Evolutionary conservation across 2,113 vertebrate species (phyloP).

Genomic region (Opisthocomus hoazin): DNA sequence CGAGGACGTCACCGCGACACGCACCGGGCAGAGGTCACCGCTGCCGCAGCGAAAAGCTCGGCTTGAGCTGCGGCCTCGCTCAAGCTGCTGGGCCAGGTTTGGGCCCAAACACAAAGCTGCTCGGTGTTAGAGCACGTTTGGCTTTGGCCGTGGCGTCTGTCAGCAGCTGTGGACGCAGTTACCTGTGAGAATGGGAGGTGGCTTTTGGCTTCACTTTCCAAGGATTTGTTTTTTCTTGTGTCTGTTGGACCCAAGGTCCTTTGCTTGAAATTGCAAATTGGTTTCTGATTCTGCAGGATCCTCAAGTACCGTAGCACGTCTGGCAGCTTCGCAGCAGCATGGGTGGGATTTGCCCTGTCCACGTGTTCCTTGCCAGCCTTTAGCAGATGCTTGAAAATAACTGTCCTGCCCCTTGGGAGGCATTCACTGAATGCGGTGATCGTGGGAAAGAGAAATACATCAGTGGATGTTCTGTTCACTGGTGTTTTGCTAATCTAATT

Average conservation of each 20-base stretch:
- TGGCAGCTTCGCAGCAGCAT: not conserved
- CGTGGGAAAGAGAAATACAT: not conserved
- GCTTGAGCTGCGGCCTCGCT: not conserved
- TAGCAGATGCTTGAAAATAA: not conserved
- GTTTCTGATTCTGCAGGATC: not conserved
- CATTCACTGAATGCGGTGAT: not conserved
- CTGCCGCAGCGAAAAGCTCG: not conserved
- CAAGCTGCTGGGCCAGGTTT: not conserved
- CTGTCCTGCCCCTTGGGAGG: not conserved
- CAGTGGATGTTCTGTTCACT: not conserved
- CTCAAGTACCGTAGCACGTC: not conserved
- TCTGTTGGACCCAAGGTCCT: rapidly evolving
- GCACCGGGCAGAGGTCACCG: not conserved
- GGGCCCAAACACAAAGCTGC: not conserved
- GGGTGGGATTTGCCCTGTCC: not conserved
- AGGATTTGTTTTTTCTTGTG: not conserved
- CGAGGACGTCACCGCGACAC: rapidly evolving
- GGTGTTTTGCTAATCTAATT: not conserved
- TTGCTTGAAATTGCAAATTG: not conserved
- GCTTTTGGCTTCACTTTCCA: not conserved
- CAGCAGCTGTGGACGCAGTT: not conserved
- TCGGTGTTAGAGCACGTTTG: not conserved
- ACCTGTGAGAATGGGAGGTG: rapidly evolving
- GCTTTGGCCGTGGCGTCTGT: not conserved
- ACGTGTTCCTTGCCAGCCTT: not conserved